phyloP scores from a whole-genome alignment of 2,888 invertebrate genomes.

The Coelogynopora nodosa region DNA sequence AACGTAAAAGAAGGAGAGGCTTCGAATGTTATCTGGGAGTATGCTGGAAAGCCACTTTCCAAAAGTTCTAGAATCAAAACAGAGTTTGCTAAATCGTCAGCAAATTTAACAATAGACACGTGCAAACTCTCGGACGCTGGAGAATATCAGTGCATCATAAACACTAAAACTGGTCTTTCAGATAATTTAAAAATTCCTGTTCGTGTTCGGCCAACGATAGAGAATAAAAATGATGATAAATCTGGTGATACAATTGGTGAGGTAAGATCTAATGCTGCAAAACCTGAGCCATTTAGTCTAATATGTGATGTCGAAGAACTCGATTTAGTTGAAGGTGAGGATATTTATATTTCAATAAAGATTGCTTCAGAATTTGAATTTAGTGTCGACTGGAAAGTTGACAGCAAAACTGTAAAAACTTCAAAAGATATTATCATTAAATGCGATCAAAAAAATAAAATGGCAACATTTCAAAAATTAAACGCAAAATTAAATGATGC shows the following conservation, averaged over 20 bases:
- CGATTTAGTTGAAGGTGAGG: neutral
- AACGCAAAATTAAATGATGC: neutral
- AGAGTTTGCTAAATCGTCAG: neutral
- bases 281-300: too few species aligned
- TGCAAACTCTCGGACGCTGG: neutral
- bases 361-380: neutral
- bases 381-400: neutral
- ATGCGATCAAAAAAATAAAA: neutral
- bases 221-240: neutral
- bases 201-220: neutral
- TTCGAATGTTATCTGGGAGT: neutral
- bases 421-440: neutral
- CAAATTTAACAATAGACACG: neutral
- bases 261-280: neutral
- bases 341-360: neutral
- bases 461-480: neutral
- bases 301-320: neutral
- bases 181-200: constrained; percentile 1
- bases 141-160: neutral
- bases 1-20: neutral
- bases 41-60: neutral
- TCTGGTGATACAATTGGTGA: neutral
- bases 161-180: neutral
- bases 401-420: neutral
- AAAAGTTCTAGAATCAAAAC: neutral